Evolutionary conservation across 2,888 invertebrate species (phyloP), one percentile per base, ranked within the genome.

Genomic region (Brachypterus glaber): DNA sequence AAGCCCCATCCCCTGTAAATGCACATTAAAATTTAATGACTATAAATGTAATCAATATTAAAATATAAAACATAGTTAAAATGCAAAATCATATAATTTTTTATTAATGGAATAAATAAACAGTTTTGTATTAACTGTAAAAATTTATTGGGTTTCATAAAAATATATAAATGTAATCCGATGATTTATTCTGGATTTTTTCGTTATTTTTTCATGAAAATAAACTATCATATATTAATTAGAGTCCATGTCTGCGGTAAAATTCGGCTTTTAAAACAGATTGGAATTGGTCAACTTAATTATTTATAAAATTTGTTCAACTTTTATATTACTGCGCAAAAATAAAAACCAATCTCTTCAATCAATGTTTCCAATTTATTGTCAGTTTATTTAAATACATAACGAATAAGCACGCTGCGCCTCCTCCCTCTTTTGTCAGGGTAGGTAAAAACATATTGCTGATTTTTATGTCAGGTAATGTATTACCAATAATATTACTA

Each of bases 91-190:
- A 27, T 27, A 33, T 45, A 41, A 45, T 48, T 47, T 48, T 48
- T 48, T 48, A 48, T 48, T 48, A 48, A 48, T 48, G 46, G 48
- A 48, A 48, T 48, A 47, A 47, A 43, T 48, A 48, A 48, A 43
- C 42, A 47, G 47, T 45, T 48, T 40, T 41, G 37, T 42, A 42
- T 43, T 44, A 31, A 37, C 39, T 42, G 46, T 48, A 48, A 48
- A 48, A 48, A 48, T 48, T 48, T 43, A 48, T 48, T 43, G 43
- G 43, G 42, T 48, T 45, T 40, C 33, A 33, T 33, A 31, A 31
- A 15, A 33, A 33, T 33, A 11, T 33, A 17, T 33, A 41, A 14
- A 37, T 37, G 21, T 34, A 30, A 33, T 34, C n/a, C 31, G 37
- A 37, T 37, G 37, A 33, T 41, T 34, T 37, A 37, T 37, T 27